Base-by-base conservation (phyloP, 2,797 vertebrate genomes). In the Dromococcyx pavoninus region DNA sequence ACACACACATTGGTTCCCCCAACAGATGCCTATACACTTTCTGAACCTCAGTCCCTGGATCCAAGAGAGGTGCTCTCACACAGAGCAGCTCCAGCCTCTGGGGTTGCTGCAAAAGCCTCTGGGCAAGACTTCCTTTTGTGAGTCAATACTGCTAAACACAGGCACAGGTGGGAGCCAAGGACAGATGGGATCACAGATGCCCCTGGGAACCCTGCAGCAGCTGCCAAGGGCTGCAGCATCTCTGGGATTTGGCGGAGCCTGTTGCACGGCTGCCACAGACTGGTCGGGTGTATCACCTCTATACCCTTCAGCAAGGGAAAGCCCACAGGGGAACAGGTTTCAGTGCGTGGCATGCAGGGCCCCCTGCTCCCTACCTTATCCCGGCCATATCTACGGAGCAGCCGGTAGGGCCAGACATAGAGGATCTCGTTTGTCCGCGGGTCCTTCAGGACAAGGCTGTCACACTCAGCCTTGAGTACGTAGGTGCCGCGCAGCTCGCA, bases 381-480 rank as follows among this genome's bases (percentile, higher is more conserved):
- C 57, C 99, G 97, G 35, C 99, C 99, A 0, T 99, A 99, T 97
- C 99, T 98, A 27, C 99, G 98, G 53, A 99, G 98, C 92, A 99
- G 98, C 95, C 99, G 99, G 94, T 99, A 99, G 27, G 99, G 99
- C 99, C 99, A 99, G 57, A 98, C 96, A 4, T 98, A 97, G 62
- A 99, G 86, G 0, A 97, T 97, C 90, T 97, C 98, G 81, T 98
- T 98, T 2, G 97, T 98, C 95, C 97, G 98, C 4, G 98, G 97
- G 23, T 99, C 98, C 85, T 98, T 98, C 41, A 99, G 97, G 61
- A 98, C 91, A 24, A 99, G 97, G 37, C 95, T 95, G 51, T 99
- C 98, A 0, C 78, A 95, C 73, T 99, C 99, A 0, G 98, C 99
- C 93, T 98, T 98, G 58, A 99, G 98, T 97, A 99, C 95, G 62